phyloP scores from a whole-genome alignment of 2,113 vertebrate genomes.

The Calyptommatus sinebrachiatus region DNA sequence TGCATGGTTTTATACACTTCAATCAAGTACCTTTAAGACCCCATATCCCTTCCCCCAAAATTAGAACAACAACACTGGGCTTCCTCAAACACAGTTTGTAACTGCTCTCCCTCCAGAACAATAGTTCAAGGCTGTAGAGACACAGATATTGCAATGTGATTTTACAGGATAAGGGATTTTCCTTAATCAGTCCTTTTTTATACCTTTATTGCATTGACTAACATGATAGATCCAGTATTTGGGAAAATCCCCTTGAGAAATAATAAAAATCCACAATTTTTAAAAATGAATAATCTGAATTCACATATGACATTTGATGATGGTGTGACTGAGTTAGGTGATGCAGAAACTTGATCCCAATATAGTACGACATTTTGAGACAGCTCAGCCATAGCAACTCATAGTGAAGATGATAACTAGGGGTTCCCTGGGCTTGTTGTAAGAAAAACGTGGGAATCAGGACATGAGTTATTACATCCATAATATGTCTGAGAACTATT shows the following conservation, averaged over 20 bases:
- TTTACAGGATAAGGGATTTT: too few species aligned
- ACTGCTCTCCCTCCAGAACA: too few species aligned
- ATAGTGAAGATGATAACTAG: slow-evolving; percentile 49
- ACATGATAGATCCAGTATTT: slow-evolving; percentile 61
- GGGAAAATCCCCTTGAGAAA: slow-evolving; percentile 65
- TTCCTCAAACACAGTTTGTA: too few species aligned
- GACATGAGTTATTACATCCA: slow-evolving; percentile 26
- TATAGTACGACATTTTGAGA: slow-evolving; percentile 37
- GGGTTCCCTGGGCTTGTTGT: slow-evolving; percentile 44
- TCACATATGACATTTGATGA: slow-evolving; percentile 64
- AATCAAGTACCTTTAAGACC: too few species aligned
- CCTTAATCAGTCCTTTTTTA: too few species aligned
- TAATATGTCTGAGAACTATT: too few species aligned
- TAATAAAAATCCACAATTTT: slow-evolving; percentile 49
- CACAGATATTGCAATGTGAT: too few species aligned
- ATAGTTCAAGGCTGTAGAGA: too few species aligned
- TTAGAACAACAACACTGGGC: too few species aligned
- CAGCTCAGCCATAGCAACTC: slow-evolving; percentile 53
- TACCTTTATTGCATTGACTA: slow-evolving; percentile 51
- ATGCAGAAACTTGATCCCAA: slow-evolving; percentile 49
- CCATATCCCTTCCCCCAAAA: too few species aligned
- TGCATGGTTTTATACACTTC: too few species aligned
- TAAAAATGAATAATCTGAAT: background rate
- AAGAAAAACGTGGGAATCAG: slow-evolving; percentile 44
- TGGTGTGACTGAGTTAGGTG: slow-evolving; percentile 53